Evolutionary conservation across 2,797 vertebrate species (phyloP).

Genomic region (Galagoides demidoff): DNA sequence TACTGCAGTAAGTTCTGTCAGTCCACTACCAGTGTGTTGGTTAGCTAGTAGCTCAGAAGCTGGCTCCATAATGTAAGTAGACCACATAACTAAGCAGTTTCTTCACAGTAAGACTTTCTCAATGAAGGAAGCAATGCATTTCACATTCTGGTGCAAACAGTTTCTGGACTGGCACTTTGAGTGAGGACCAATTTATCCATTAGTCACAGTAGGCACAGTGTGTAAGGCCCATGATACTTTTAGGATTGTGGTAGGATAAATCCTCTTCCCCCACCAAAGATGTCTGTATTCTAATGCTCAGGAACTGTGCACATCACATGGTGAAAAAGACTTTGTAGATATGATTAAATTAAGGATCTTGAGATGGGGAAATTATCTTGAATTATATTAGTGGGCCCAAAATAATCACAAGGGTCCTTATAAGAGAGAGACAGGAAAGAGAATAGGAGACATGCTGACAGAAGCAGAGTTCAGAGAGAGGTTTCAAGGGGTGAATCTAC

Average conservation of each 20-base stretch:
- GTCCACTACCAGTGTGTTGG: neutral
- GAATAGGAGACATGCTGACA: neutral
- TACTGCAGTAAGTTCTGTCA: neutral
- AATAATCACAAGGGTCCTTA: neutral
- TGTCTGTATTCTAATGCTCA: neutral
- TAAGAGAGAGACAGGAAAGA: neutral
- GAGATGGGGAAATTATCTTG: neutral
- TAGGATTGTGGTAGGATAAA: neutral
- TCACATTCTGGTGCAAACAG: neutral
- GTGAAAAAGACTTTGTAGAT: neutral
- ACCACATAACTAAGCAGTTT: neutral
- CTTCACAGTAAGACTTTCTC: conserved; percentile 21
- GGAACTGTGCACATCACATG: neutral
- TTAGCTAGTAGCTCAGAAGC: neutral
- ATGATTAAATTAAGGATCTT: neutral
- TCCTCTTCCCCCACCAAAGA: neutral
- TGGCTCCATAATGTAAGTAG: neutral
- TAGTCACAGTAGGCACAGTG: neutral
- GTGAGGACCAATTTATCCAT: neutral
- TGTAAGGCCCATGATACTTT: neutral
- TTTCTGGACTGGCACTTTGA: neutral
- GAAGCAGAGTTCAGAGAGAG: neutral
- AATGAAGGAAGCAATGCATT: neutral
- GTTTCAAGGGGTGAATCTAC: neutral
- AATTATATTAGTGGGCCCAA: neutral